These are phyloP conservation scores for Pantherophis vulpinus DNA, from an alignment of 2,797 vertebrate genomes.

Conservation along the genomic window DNA sequence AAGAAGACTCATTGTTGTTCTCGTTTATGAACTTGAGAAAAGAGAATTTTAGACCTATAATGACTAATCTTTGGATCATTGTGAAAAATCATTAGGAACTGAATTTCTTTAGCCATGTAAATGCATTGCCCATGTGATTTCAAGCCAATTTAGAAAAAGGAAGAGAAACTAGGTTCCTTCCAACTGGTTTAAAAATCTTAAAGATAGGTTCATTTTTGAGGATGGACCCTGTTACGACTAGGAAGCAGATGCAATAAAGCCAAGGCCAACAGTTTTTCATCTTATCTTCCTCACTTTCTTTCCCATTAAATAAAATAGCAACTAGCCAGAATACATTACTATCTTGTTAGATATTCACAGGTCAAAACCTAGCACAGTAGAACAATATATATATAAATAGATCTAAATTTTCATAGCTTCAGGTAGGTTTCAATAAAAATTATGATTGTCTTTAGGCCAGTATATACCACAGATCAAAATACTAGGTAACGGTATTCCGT, in stretches of 20 bases:
- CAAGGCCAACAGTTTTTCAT: constrained; percentile 5
- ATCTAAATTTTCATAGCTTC: not conserved
- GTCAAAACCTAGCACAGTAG: not conserved
- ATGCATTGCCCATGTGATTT: not conserved
- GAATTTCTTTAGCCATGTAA: not conserved
- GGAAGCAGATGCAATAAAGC: not conserved
- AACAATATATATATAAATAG: not conserved
- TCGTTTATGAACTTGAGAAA: not conserved
- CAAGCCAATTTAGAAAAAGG: not conserved
- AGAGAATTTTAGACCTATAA: not conserved
- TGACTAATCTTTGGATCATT: not conserved
- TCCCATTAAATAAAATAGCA: constrained; percentile 25
- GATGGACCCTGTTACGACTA: not conserved
- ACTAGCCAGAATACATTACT: not conserved
- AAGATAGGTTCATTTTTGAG: not conserved
- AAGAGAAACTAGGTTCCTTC: not conserved
- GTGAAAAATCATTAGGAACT: not conserved
- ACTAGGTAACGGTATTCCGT: not conserved
- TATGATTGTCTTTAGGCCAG: not conserved
- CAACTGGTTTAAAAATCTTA: not conserved
- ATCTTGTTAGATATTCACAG: not conserved
- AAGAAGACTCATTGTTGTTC: not conserved
- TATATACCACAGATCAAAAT: not conserved
- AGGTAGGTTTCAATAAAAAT: not conserved
- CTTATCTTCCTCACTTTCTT: not conserved